Percentiles rank a stretch among this genome's conserved stretches.
Evolutionary conservation across 2,113 vertebrate species (phyloP).

Genomic region (Hippoglossus stenolepis): DNA sequence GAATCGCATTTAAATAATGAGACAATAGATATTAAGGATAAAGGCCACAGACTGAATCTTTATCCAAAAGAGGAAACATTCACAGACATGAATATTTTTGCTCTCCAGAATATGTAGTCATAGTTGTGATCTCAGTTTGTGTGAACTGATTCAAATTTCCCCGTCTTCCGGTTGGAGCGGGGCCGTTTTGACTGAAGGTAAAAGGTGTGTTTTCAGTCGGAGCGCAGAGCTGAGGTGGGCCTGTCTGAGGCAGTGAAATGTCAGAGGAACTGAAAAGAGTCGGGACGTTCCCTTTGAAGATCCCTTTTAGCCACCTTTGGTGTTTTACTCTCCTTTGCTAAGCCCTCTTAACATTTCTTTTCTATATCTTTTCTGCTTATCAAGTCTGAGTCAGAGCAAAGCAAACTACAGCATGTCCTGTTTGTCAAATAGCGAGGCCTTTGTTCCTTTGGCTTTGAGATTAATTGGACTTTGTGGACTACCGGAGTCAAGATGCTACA

Average conservation of each 20-base stretch:
- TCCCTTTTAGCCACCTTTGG: slow-evolving; percentile 78
- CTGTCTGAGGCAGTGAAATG: slow-evolving; percentile 78
- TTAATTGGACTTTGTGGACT: slow-evolving; percentile 86
- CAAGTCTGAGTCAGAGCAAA: slow-evolving; percentile 70
- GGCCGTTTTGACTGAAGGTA: slow-evolving; percentile 54
- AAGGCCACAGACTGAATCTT: background rate
- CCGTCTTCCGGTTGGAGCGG: slow-evolving; percentile 35
- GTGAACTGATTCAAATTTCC: slow-evolving; percentile 38
- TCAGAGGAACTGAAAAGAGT: slow-evolving; percentile 77
- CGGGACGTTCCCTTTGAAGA: slow-evolving; percentile 80
- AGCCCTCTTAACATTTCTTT: slow-evolving; percentile 73
- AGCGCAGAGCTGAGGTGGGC: slow-evolving; percentile 74
- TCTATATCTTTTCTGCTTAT: slow-evolving; percentile 73
- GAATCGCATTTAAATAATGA: background rate
- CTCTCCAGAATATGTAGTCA: slow-evolving; percentile 3
- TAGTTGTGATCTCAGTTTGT: slow-evolving; percentile 6
- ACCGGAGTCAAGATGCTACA: slow-evolving; percentile 78
- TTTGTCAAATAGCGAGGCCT: slow-evolving; percentile 83
- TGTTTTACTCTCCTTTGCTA: slow-evolving; percentile 78
- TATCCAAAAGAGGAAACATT: slow-evolving; percentile 10
- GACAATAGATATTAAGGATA: background rate
- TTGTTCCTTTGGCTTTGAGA: slow-evolving; percentile 83
- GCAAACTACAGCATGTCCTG: slow-evolving; percentile 79
- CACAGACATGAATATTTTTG: slow-evolving; percentile 3
- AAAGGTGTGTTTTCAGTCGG: slow-evolving; percentile 63